Evolutionary conservation across 2,113 vertebrate genomes (phyloP), one percentile per base, ranked within the genome.

Genomic region (Aptenodytes patagonicus): DNA sequence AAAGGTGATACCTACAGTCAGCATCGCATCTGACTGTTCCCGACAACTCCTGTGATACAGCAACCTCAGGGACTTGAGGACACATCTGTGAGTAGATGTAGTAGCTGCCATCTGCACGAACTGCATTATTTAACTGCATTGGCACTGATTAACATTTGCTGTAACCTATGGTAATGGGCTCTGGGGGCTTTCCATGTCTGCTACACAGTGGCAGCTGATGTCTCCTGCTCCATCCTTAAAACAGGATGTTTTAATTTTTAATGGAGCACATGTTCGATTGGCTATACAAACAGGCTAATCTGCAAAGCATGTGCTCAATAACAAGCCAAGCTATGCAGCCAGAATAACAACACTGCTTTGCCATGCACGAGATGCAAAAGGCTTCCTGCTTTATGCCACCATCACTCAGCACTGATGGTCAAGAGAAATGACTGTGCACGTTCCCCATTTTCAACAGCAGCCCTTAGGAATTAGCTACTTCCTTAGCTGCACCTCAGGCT

Each of bases 221-320:
- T 98, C 98, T 98, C 98, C 97, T 98, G 98, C 97, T 98, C 98
- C 98, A 96, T 97, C 98, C 98, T 98, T 97, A 98, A 98, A 98
- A 98, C 98, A 98, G 98, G 98, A 98, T 98, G 98, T 98, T 98
- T 99, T 98, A 98, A 99, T 98, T 98, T 99, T 99, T 99, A 98
- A 99, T 99, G 98, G 98, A 98, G 98, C 98, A 99, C 98, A 98
- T 99, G 98, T 99, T 98, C 98, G 97, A 98, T 98, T 98, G 98
- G 98, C 98, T 99, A 98, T 98, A 99, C 98, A 99, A 99, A 98
- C 98, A 99, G 98, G 98, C 98, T 98, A 98, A 99, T 99, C 98
- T 98, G 98, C 98, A 98, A 98, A 99, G 98, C 98, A 98, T 98
- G 98, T 99, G 98, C 98, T 98, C 98, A 87, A 95, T 98, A 98